Evolutionary conservation across 2,888 invertebrate genomes (phyloP).

Genomic region (Halocaridina rubra): DNA sequence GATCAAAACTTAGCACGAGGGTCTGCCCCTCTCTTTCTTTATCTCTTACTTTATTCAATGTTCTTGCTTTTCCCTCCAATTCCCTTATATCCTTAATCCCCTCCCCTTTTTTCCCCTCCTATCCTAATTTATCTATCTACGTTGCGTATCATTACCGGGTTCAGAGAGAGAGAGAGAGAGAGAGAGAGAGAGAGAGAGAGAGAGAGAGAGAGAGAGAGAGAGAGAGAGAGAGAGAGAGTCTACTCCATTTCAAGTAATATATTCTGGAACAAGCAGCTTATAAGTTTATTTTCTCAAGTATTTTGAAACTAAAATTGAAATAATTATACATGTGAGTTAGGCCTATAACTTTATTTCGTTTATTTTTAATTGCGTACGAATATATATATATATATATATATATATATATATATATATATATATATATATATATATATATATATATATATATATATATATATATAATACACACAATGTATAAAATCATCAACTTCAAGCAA

Average conservation of each 20-base stretch:
- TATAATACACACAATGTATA: no score
- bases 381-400: neutral
- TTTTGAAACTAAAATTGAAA: neutral
- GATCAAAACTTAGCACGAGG: no score
- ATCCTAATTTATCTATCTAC: neutral
- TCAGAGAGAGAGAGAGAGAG: neutral
- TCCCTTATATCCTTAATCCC: no score
- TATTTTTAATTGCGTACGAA: neutral
- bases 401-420: neutral
- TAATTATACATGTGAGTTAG: neutral
- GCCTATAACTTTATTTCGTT: neutral
- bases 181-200: neutral
- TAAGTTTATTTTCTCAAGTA: neutral
- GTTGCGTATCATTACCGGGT: no score
- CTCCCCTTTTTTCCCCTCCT: neutral
- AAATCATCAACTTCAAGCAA: no score
- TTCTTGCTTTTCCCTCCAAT: no score
- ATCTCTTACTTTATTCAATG: no score
- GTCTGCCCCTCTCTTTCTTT: no score
- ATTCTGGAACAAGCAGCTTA: neutral
- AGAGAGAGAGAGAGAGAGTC: neutral
- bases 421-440: neutral
- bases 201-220: neutral
- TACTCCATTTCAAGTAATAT: neutral
- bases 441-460: neutral